Percentiles rank a stretch among this genome's conserved stretches.
These are phyloP conservation scores for Argyrosomus japonicus DNA, from an alignment of 2,113 vertebrate genomes.

Conservation along the genomic window DNA sequence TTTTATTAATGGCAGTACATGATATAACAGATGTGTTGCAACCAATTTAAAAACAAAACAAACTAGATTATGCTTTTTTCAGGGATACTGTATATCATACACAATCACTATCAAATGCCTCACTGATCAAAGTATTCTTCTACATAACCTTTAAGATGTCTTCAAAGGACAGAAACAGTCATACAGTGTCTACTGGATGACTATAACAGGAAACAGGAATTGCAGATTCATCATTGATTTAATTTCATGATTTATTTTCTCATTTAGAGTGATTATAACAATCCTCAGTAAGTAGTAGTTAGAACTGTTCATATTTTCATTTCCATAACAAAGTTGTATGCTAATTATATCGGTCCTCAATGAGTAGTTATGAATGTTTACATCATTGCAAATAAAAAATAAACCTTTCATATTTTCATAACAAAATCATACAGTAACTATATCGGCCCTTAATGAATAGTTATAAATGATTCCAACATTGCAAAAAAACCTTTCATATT, in stretches of 20 bases:
- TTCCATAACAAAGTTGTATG: not conserved
- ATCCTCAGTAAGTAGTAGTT: not conserved
- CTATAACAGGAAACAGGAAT: not conserved
- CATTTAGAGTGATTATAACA: not conserved
- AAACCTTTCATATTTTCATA: not conserved
- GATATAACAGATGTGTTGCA: not conserved
- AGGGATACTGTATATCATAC: not conserved
- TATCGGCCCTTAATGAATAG: not conserved
- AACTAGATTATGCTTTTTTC: not conserved
- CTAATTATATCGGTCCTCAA: not conserved
- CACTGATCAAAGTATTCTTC: not conserved
- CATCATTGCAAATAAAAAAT: not conserved
- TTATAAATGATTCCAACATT: not conserved
- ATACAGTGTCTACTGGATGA: not conserved
- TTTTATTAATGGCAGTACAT: not conserved
- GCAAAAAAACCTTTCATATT: not conserved
- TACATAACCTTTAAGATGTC: not conserved
- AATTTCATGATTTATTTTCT: not conserved
- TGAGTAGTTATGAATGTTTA: not conserved
- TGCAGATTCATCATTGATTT: not conserved
- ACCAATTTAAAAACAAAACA: not conserved
- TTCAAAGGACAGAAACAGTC: not conserved
- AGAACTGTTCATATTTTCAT: not conserved
- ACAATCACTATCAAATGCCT: not conserved
- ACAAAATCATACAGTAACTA: not conserved